A percentile compares a stretch with the other conserved stretches of the same genome.
Evolutionary conservation across 2,888 invertebrate genomes (phyloP).

Genomic region (Lathronympha strigana): DNA sequence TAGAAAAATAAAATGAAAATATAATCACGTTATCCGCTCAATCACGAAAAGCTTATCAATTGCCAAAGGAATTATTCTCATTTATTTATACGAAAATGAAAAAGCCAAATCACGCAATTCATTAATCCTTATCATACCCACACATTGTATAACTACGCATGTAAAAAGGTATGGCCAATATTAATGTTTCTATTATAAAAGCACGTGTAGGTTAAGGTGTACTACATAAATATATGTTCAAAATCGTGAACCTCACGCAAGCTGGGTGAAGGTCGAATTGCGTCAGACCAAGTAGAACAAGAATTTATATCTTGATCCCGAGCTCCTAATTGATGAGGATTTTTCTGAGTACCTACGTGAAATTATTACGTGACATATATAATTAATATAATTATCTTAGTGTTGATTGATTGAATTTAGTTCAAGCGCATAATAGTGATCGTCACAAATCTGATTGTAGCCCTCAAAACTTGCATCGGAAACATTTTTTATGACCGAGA

Average conservation of each 20-base stretch:
- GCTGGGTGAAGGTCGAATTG: conserved; percentile 64
- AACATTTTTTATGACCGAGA: neutral
- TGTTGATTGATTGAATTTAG: neutral
- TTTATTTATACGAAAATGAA: neutral
- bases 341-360: neutral
- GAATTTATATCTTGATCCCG: conserved; percentile 48
- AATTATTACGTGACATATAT: neutral
- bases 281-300: conserved; percentile 51
- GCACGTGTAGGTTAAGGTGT: neutral
- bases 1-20: too few relatives aligned
- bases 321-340: conserved; percentile 16
- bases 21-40: neutral
- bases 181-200: conserved; percentile 16
- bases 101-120: conserved; percentile 8
- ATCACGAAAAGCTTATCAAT: neutral
- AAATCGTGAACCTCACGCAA: conserved; percentile 53
- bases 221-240: conserved; percentile 5
- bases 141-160: conserved; percentile 5
- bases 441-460: neutral
- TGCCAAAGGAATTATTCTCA: neutral
- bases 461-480: neutral
- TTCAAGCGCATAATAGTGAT: neutral
- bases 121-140: conserved; percentile 18
- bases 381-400: neutral
- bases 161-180: conserved; percentile 11